Evolutionary conservation across 2,797 vertebrate species (phyloP).

Genomic region (Danionella dracula): DNA sequence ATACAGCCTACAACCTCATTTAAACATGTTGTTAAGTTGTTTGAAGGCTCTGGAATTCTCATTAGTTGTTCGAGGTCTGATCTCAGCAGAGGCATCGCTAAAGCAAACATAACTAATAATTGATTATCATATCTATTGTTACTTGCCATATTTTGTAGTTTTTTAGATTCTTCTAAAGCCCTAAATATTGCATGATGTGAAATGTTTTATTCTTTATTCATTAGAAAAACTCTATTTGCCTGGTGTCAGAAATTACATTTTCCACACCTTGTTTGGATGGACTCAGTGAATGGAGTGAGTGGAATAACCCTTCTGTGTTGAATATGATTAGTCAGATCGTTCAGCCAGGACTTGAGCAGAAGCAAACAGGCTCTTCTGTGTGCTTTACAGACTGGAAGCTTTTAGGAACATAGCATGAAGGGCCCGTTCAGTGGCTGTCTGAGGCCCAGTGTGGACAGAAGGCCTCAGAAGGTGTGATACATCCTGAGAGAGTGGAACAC

Average conservation of each 20-base stretch:
- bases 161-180: too few species aligned
- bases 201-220: background rate
- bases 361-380: constrained; percentile 36
- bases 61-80: too few species aligned
- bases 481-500: constrained; percentile 38
- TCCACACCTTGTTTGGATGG: background rate
- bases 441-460: constrained; percentile 34
- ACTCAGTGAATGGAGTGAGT: constrained; percentile 15
- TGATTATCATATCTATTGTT: too few species aligned
- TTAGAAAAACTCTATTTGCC: background rate
- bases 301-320: constrained; percentile 25
- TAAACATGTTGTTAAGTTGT: too few species aligned
- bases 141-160: too few species aligned
- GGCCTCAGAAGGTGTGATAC: constrained; percentile 27
- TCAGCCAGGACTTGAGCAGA: background rate
- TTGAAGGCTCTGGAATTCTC: too few species aligned
- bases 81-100: too few species aligned
- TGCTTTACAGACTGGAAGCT: constrained; percentile 13
- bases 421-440: constrained; percentile 34
- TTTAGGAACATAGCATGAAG: constrained; percentile 37
- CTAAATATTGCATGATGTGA: too few species aligned
- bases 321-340: background rate
- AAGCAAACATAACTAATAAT: too few species aligned
- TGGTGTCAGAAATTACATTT: background rate
- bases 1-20: background rate